These are phyloP conservation scores for Discoglossus pictus DNA, from an alignment of 2,797 vertebrate genomes.

Conservation along the genomic window DNA sequence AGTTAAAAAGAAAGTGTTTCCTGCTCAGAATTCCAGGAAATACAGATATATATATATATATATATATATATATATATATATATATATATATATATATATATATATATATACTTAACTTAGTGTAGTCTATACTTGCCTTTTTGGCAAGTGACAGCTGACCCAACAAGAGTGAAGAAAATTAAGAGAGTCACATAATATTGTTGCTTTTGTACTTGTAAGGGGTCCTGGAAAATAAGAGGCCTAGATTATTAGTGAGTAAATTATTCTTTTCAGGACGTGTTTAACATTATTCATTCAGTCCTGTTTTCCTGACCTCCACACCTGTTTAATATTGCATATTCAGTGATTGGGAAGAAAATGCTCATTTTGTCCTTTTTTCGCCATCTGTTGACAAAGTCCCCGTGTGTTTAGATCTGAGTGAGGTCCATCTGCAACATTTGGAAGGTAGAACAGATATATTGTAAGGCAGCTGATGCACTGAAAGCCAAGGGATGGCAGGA, in stretches of 20 bases:
- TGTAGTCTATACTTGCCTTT: too few relatives aligned
- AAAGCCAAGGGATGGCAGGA: slow-evolving; percentile 11
- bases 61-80: too few relatives aligned
- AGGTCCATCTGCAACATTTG: slow-evolving; percentile 63
- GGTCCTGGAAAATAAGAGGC: not conserved
- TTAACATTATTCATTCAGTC: slow-evolving; percentile 7
- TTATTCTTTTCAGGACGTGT: slow-evolving; percentile 34
- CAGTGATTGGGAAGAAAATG: slow-evolving; percentile 52
- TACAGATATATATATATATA: too few relatives aligned
- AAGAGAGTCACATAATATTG: not conserved
- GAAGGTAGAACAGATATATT: slow-evolving; percentile 56
- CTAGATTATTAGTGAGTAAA: slow-evolving; percentile 25
- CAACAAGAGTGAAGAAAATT: slow-evolving; percentile 9
- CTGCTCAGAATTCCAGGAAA: too few relatives aligned
- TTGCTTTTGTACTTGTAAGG: slow-evolving; percentile 27
- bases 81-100: too few relatives aligned
- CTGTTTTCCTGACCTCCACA: slow-evolving; percentile 50
- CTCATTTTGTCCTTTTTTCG: slow-evolving; percentile 51
- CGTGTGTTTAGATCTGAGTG: slow-evolving; percentile 57
- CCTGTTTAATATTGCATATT: slow-evolving; percentile 61
- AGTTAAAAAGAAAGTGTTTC: too few relatives aligned
- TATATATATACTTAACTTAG: too few relatives aligned
- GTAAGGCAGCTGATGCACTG: slow-evolving; percentile 60
- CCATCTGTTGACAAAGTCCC: slow-evolving; percentile 70
- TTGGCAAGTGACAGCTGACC: slow-evolving; percentile 15